Evolutionary conservation across 2,113 vertebrate species (phyloP).

Genomic region (Chaenogobius annularis): DNA sequence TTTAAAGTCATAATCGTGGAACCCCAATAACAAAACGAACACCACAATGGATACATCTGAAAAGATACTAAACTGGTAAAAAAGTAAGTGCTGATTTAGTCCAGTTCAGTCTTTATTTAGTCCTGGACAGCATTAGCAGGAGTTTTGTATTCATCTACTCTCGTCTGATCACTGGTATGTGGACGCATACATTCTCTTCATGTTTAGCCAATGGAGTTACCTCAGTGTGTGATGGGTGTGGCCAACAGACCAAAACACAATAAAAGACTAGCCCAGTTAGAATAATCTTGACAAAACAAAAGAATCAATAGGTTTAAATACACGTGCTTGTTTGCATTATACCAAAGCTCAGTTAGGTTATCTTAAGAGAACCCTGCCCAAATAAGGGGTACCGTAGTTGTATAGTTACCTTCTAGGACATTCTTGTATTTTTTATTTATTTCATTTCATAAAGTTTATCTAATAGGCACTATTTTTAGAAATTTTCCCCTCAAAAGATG

Average conservation of each 20-base stretch:
- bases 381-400: background rate
- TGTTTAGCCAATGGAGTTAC: background rate
- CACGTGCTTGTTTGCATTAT: background rate
- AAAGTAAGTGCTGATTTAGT: too few species aligned
- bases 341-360: background rate
- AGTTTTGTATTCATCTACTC: too few species aligned
- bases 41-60: too few species aligned
- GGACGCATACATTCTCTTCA: background rate
- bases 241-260: background rate
- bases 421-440: background rate
- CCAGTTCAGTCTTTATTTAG: too few species aligned
- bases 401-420: background rate
- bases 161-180: background rate
- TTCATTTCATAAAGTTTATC: background rate
- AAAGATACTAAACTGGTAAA: too few species aligned
- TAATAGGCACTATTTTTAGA: too few species aligned
- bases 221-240: background rate
- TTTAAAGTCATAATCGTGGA: too few species aligned
- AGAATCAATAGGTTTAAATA: background rate
- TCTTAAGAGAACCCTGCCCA: background rate
- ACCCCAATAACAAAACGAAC: too few species aligned
- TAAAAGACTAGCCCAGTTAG: background rate
- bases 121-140: too few species aligned
- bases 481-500: too few species aligned
- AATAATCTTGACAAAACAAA: background rate